Evolutionary conservation across 2,797 vertebrate species (phyloP).

Genomic region (Clamator glandarius): DNA sequence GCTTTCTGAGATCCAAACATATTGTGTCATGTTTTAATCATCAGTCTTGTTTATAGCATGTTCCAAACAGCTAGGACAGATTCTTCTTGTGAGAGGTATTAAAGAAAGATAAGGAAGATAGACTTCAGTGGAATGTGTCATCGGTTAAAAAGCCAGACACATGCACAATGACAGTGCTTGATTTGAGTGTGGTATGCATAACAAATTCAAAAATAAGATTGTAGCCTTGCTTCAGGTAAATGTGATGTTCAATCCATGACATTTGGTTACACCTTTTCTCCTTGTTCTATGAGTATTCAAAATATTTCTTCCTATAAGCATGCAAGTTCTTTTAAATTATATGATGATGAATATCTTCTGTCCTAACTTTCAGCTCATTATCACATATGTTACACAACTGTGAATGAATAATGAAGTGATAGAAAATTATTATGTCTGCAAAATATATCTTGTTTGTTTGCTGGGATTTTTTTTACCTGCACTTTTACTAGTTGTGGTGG

Average conservation of each 20-base stretch:
- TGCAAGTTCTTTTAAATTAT: background rate
- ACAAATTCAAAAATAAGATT: background rate
- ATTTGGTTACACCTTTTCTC: background rate
- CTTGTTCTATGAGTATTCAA: background rate
- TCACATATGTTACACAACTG: background rate
- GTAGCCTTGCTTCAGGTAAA: background rate
- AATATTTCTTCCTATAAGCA: background rate
- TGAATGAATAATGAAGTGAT: background rate
- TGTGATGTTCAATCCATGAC: background rate
- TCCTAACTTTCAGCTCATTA: background rate
- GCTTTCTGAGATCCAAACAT: background rate
- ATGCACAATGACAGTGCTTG: background rate
- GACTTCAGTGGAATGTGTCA: background rate
- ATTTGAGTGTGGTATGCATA: background rate
- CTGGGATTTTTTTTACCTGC: background rate
- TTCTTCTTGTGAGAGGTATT: background rate
- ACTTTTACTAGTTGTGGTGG: background rate
- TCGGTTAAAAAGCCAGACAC: background rate
- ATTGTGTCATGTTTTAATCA: background rate
- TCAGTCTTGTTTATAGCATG: background rate
- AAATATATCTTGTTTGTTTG: background rate
- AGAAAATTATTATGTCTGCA: background rate
- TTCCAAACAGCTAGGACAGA: background rate
- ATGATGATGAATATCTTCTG: background rate
- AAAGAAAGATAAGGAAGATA: constrained; percentile 1